phyloP scores from a whole-genome alignment of 2,113 vertebrate genomes.

The Scomber japonicus region DNA sequence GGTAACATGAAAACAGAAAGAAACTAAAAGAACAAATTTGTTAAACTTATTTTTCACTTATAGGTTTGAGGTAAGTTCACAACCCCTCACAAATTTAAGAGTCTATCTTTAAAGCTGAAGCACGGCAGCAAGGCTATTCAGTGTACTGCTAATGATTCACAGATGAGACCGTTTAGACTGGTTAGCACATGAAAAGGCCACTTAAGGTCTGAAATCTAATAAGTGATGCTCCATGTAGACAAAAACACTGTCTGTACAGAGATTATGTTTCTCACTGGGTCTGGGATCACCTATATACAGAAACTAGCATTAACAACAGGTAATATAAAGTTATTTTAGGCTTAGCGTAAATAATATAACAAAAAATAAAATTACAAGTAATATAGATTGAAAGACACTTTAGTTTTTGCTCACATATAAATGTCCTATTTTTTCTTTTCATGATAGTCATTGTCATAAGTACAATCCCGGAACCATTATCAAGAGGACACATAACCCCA shows the following conservation, averaged over 20 bases:
- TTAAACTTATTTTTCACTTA: not conserved
- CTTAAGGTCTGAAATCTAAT: not conserved
- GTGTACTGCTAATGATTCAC: not conserved
- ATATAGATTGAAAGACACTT: no score
- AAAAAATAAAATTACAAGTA: no score
- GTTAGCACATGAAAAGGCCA: constrained; percentile 1
- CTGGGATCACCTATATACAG: not conserved
- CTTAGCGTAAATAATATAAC: no score
- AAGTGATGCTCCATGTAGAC: not conserved
- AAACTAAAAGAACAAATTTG: not conserved
- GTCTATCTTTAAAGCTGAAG: not conserved
- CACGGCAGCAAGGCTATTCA: not conserved
- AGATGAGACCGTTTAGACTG: no score
- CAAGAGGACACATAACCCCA: no score
- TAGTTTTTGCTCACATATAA: no score
- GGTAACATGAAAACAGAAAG: not conserved
- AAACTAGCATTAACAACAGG: no score
- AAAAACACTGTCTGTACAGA: not conserved
- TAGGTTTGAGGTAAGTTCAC: not conserved
- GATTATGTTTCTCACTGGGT: not conserved
- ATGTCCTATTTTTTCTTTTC: no score
- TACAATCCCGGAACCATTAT: no score
- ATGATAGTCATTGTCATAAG: no score
- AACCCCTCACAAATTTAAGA: not conserved
- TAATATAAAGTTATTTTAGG: no score